Percentiles rank a stretch among this genome's conserved stretches.
These are phyloP conservation scores for Eupithecia subfuscata DNA, from an alignment of 2,888 invertebrate genomes.

Conservation along the genomic window DNA sequence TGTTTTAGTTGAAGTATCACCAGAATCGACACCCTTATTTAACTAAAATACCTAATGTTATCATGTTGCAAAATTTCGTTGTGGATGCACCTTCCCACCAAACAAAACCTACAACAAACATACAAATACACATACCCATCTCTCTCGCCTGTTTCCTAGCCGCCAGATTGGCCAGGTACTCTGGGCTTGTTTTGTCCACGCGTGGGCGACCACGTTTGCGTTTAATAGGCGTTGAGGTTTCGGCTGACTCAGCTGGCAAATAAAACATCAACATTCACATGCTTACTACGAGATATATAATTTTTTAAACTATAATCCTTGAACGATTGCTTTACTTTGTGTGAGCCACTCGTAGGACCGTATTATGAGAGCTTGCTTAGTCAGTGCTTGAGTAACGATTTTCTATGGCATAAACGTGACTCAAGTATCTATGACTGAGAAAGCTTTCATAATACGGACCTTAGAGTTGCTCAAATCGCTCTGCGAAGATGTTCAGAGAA, in stretches of 20 bases:
- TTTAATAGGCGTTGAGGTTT: conserved; percentile 61
- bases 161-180: conserved; percentile 72
- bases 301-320: neutral
- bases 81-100: neutral
- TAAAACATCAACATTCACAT: conserved; percentile 12
- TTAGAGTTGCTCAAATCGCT: neutral
- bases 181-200: conserved; percentile 76
- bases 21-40: neutral
- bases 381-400: too few relatives aligned
- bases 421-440: too few relatives aligned
- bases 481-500: neutral
- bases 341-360: neutral
- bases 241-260: conserved; percentile 56
- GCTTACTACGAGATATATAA: neutral
- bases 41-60: neutral
- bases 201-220: conserved; percentile 71
- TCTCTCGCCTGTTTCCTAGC: conserved; percentile 74
- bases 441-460: too few relatives aligned
- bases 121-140: conserved; percentile 62
- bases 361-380: too few relatives aligned
- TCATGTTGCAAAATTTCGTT: neutral
- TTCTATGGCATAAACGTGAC: too few relatives aligned
- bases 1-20: neutral
- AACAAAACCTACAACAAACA: neutral
- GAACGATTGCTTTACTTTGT: neutral